phyloP scores from a whole-genome alignment of 1,140 invertebrate genomes.

The Microplitis mediator region DNA sequence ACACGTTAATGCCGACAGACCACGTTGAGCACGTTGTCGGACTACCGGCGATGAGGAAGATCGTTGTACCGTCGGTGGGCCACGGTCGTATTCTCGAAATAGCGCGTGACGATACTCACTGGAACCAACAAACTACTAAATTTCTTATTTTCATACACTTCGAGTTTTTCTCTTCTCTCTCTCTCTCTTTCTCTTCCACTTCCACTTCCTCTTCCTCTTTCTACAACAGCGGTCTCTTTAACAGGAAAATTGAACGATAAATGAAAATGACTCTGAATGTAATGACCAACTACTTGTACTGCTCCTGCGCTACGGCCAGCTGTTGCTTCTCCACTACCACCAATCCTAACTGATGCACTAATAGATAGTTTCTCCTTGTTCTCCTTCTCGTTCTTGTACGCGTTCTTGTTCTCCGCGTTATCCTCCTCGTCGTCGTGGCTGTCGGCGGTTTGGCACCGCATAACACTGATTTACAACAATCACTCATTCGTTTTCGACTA shows the following conservation, averaged over 20 bases:
- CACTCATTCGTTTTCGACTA: constrained; percentile 46
- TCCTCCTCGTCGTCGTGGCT: constrained; percentile 20
- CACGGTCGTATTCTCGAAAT: constrained; percentile 18
- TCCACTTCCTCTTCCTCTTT: neutral
- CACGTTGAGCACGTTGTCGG: neutral
- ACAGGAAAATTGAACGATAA: neutral
- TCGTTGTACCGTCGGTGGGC: constrained; percentile 18
- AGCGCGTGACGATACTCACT: constrained; percentile 10
- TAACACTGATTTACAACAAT: constrained; percentile 38
- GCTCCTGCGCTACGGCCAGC: constrained; percentile 8
- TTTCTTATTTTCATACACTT: neutral
- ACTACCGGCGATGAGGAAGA: constrained; percentile 3
- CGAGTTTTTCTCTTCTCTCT: neutral
- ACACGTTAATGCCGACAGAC: neutral
- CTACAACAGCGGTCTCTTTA: neutral
- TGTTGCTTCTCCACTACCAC: constrained; percentile 18
- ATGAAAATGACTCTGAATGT: neutral
- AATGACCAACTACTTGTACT: neutral
- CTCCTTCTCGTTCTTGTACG: constrained; percentile 17
- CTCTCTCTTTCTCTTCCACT: neutral
- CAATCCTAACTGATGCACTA: neutral
- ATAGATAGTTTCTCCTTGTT: constrained; percentile 12
- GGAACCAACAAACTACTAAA: constrained; percentile 15
- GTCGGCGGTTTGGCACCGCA: constrained; percentile 43
- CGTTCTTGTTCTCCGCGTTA: constrained; percentile 20